Percentiles rank a stretch among this genome's conserved stretches.
phyloP scores from a whole-genome alignment of 2,797 vertebrate species.

The Phrynocephalus vlangalii region DNA sequence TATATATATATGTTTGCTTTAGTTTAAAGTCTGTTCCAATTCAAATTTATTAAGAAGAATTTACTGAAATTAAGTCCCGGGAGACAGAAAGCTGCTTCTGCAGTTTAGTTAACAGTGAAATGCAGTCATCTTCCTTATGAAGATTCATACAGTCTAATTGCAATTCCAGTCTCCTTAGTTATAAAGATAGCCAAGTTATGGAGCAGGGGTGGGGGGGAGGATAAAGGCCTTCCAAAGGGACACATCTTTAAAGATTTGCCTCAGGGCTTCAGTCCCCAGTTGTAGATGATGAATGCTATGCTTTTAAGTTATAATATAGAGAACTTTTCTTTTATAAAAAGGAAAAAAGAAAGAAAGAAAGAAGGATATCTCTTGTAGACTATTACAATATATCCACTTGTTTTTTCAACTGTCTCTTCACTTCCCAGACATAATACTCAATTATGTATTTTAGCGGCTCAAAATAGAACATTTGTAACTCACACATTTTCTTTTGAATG shows the following conservation, averaged over 20 bases:
- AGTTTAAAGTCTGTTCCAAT: not conserved
- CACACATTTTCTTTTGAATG: not conserved
- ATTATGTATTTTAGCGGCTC: constrained; percentile 15
- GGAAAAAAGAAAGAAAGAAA: not conserved
- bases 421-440: constrained; percentile 4
- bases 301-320: constrained; percentile 61
- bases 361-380: constrained; percentile 43
- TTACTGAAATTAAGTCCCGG: not conserved
- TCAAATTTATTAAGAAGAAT: not conserved
- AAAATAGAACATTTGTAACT: constrained; percentile 21
- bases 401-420: constrained; percentile 10
- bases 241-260: constrained; percentile 64
- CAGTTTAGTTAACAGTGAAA: constrained; percentile 25
- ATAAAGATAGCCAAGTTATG: not conserved
- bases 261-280: constrained; percentile 43
- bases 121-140: not conserved
- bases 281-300: constrained; percentile 47
- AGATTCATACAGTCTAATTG: constrained; percentile 21
- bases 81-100: constrained; percentile 1
- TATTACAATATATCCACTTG: constrained; percentile 24
- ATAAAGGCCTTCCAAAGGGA: constrained; percentile 48
- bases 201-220: rapidly evolving
- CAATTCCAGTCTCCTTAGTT: constrained; percentile 31
- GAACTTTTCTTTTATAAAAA: not conserved
- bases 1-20: not conserved